Evolutionary conservation across 2,113 vertebrate species (phyloP).

Genomic region (Strix uralensis): DNA sequence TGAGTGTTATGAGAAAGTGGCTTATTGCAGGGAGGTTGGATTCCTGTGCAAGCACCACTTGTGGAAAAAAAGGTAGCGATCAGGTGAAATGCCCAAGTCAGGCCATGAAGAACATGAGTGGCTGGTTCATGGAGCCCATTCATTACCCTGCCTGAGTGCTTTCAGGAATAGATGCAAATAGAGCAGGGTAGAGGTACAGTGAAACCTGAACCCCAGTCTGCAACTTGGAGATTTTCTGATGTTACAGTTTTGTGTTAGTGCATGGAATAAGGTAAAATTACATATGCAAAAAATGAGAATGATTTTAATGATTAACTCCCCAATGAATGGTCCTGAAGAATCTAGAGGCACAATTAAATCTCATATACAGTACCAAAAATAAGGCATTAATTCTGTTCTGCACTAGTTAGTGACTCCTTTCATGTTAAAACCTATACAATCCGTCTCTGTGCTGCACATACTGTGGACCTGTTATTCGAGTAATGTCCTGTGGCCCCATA

Average conservation of each 20-base stretch:
- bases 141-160: not conserved
- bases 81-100: not conserved
- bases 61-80: not conserved
- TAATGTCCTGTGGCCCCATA: not conserved
- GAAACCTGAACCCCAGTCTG: not conserved
- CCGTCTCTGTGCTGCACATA: not conserved
- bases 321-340: not conserved
- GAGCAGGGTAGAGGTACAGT: not conserved
- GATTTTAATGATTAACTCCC: not conserved
- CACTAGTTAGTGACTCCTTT: not conserved
- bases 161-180: not conserved
- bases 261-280: not conserved
- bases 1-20: not conserved
- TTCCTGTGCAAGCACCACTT: not conserved
- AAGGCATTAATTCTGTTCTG: not conserved
- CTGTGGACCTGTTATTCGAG: not conserved
- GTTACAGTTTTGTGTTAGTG: not conserved
- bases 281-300: not conserved
- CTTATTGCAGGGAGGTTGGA: not conserved
- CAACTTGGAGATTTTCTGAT: not conserved
- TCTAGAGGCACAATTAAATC: not conserved
- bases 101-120: not conserved
- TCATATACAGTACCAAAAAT: not conserved
- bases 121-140: not conserved
- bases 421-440: not conserved